Evolutionary conservation across 2,797 vertebrate species (phyloP), one percentile per base, ranked within the genome.

Genomic region (Hephaestus fuliginosus): DNA sequence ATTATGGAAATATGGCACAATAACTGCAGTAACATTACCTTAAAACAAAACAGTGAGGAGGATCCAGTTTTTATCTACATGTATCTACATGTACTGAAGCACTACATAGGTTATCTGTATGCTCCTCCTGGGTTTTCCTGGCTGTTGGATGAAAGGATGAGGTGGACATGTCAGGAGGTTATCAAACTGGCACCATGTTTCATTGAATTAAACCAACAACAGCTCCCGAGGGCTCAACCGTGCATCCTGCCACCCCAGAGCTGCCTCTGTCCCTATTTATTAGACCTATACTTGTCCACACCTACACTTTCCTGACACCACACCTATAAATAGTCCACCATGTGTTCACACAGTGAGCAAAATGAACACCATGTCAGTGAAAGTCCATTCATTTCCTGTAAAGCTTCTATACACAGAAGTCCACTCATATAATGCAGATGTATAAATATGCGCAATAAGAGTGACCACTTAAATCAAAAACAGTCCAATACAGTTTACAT

Each of bases 181-280:
- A 76, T 84, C 72, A 84, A 69, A 76, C 67, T 64, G 80, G 48
- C 66, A 56, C 44, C 17, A 4, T n/a, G 63, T 62, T 39, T 44
- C 22, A 65, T 44, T 83, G 44, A 65, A 66, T 65, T 61, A 63
- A 74, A 70, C 33, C n/a, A 57, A 22, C 13, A 8, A 58, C 65
- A 52, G 51, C 15, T 43, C 49, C 71, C 0, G 1, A 70, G 43
- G 70, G 49, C 43, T 48, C 43, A 17, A n/a, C 43, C 57, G 65
- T 56, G 36, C 48, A 60, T 63, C 57, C 61, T 46, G 8, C 49
- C 22, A 18, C 55, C 71, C 46, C 2, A 36, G 66, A 72, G 57
- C 44, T 1, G 0, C 49, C 52, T 9, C 71, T 67, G 61, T 71
- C 74, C 30, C 62, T 28, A 67, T 44, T 52, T 51, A 46, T 81